Base-by-base conservation (phyloP, 2,113 vertebrate species). In the Oophaga pumilio region DNA sequence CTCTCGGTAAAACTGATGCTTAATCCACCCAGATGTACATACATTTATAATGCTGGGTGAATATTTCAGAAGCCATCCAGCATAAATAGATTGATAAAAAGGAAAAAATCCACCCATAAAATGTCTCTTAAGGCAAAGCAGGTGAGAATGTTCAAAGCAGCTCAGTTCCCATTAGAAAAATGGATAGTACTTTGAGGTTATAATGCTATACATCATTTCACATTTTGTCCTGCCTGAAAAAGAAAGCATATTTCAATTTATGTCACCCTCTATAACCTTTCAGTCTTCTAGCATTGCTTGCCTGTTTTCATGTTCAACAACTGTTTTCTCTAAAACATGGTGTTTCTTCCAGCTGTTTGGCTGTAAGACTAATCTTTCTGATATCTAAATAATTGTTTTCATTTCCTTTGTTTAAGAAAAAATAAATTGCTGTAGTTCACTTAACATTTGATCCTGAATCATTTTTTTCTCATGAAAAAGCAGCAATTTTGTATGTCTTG, bases 321-420 rank as follows among this genome's bases (percentile, higher is more conserved):
- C 24, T 6, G 5, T 0, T 6, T 64, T 43, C 17, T 43, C 4
- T 43, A 14, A 62, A 62, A 62, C 26, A 81, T n/a, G 15, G 8
- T 62, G 79, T 81, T 62, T 64, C 71, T 81, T 81, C 52, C 57
- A 60, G 78, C 24, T 80, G 77, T 57, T 80, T 80, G 77, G 53
- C 24, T 80, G 59, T 15, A 56, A 80, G 24, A 26, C 77, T 80
- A 80, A 59, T 62, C 59, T 81, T 62, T 81, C 17, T 81, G 57
- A 60, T 62, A n/a, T 81, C 26, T 64, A 82, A 43, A 82, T 64
- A 13, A 82, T 64, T 43, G 26, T 82, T 82, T 82, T 66, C 17
- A 82, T 50, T 60, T 52, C 33, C 60, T 68, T 66, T 66, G 80
- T 52, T 68, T 43, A 7, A 49, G 59, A 66, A 52, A 20, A 66